Conservation (phyloP, 35 echinoderm and acorn worm species). For the Nesometra sesokonis region DNA sequence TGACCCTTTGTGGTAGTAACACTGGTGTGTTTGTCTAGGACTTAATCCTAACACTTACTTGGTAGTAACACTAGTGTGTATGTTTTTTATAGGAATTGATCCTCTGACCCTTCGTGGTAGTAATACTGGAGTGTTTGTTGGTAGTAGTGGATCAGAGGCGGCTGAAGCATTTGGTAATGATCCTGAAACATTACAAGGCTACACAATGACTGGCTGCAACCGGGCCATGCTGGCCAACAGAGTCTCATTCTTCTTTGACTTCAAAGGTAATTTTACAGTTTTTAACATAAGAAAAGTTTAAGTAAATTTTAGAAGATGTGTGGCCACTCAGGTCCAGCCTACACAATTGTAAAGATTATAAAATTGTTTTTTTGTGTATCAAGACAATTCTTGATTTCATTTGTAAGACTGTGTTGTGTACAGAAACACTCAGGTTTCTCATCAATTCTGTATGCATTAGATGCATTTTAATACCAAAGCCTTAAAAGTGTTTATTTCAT, state of each 20-base stretch:
- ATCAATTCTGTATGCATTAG: no score
- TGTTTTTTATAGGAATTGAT: conserved; percentile 41
- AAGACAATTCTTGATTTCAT: no score
- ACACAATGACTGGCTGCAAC: conserved; percentile 68
- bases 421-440: no score
- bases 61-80: not conserved
- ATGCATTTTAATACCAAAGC: no score
- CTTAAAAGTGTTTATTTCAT: no score
- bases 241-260: conserved; percentile 72
- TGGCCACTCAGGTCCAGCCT: no score
- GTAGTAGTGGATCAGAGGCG: conserved; percentile 70
- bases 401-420: no score
- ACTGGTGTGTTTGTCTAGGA: conserved; percentile 93
- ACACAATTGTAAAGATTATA: no score
- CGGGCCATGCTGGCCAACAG: conserved; percentile 74
- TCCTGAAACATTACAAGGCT: conserved; percentile 51
- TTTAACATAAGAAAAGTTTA: no score
- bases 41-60: no score
- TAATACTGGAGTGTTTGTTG: conserved; percentile 82
- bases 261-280: conserved; percentile 40
- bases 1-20: conserved; percentile 52
- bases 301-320: no score
- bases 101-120: conserved; percentile 49
- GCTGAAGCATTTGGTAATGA: conserved; percentile 59
- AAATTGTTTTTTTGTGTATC: no score